Evolutionary conservation across 1,140 invertebrate genomes (phyloP).

Genomic region (Aphidius gifuensis): DNA sequence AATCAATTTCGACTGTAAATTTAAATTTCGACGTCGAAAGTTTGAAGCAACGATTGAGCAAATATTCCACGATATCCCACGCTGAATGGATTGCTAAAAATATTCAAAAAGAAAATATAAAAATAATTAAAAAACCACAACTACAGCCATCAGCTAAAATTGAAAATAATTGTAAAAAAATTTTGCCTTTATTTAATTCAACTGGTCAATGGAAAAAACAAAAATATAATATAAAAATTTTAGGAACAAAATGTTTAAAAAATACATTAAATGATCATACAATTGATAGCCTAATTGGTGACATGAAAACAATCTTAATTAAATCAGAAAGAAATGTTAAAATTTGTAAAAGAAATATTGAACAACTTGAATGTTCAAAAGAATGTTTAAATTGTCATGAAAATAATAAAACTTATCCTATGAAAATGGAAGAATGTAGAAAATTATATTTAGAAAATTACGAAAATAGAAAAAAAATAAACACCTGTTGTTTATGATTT

Average conservation of each 20-base stretch:
- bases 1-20: slow-evolving; percentile 13
- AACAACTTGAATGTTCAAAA: no score
- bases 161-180: no score
- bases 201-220: slow-evolving; percentile 18
- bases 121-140: slow-evolving; percentile 10
- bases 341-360: no score
- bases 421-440: slow-evolving; percentile 24
- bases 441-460: neutral
- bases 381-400: slow-evolving; percentile 9
- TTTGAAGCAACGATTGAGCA: slow-evolving; percentile 32
- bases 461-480: neutral
- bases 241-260: slow-evolving; percentile 15
- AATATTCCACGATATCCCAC: slow-evolving; percentile 27
- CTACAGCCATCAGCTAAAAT: neutral
- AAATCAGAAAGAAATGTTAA: neutral
- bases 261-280: neutral
- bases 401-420: slow-evolving; percentile 19
- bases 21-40: slow-evolving; percentile 21
- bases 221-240: slow-evolving; percentile 13
- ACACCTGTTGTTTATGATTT: no score
- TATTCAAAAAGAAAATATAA: neutral
- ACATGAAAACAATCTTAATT: no score
- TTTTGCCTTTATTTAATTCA: neutral
- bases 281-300: neutral
- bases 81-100: slow-evolving; percentile 14